phyloP scores from a whole-genome alignment of 2,797 vertebrate species.

The Coracias cyanogaster region DNA sequence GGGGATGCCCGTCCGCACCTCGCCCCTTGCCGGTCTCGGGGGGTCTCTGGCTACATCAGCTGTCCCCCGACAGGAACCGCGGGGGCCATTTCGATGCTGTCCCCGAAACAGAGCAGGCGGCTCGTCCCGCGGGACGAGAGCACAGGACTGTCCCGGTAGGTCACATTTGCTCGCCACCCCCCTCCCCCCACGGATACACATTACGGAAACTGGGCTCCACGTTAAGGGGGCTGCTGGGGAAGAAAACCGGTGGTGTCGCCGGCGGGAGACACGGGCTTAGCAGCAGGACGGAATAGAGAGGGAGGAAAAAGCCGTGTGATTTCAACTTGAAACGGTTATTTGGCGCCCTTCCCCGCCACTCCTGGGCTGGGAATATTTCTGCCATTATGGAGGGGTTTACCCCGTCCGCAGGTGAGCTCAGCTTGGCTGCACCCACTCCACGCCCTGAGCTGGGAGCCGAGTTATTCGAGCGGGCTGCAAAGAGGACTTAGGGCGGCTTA shows the following conservation, averaged over 20 bases:
- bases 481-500: background rate
- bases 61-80: background rate
- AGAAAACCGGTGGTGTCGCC: background rate
- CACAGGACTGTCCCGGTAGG: background rate
- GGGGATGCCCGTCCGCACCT: background rate
- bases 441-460: background rate
- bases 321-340: background rate
- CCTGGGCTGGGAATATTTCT: background rate
- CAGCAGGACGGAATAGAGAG: background rate
- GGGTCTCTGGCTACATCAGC: background rate
- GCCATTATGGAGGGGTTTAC: background rate
- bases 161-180: background rate
- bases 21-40: rapidly evolving
- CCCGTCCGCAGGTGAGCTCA: background rate
- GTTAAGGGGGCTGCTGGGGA: background rate
- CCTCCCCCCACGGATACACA: background rate
- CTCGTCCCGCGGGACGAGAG: background rate
- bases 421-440: background rate
- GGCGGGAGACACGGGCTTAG: background rate
- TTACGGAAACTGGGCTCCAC: background rate
- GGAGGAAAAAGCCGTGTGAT: background rate
- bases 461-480: background rate
- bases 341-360: background rate
- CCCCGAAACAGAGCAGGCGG: background rate
- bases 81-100: background rate